A percentile compares a stretch with the other conserved stretches of the same genome.
Evolutionary conservation across 35 echinoderm and acorn worm genomes (phyloP).

Genomic region (Hemicentrotus pulcherrimus): DNA sequence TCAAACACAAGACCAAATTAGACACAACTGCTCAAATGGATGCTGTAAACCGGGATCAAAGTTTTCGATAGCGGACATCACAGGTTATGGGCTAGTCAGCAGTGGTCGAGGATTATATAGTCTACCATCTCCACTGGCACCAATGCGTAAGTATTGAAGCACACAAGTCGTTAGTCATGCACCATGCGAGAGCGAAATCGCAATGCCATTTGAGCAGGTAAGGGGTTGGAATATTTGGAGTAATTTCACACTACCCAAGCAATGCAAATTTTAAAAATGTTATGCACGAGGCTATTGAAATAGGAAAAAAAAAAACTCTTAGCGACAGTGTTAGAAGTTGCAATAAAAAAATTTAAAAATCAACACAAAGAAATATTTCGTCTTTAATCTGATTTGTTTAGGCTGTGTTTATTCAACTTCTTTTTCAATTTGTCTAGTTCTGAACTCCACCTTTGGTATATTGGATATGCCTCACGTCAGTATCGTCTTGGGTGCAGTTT

Average conservation of each 20-base stretch:
- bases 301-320: no score
- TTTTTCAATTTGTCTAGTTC: not conserved
- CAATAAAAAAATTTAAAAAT: no score
- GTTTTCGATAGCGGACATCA: not conserved
- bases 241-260: no score
- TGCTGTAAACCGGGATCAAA: not conserved
- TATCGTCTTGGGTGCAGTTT: not conserved
- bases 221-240: no score
- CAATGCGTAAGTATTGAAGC: not conserved
- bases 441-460: not conserved
- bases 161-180: no score
- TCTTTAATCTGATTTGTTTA: no score
- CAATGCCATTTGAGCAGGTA: no score
- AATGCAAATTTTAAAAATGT: no score
- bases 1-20: not conserved
- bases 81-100: not conserved
- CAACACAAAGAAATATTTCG: no score
- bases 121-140: not conserved
- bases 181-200: no score
- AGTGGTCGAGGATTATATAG: not conserved
- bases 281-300: no score
- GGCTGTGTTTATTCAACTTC: not conserved
- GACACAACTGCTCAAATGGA: not conserved
- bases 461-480: not conserved
- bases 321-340: no score